Conservation (phyloP, 2,888 invertebrate genomes). For the Ommatoiulus sabulosus region DNA sequence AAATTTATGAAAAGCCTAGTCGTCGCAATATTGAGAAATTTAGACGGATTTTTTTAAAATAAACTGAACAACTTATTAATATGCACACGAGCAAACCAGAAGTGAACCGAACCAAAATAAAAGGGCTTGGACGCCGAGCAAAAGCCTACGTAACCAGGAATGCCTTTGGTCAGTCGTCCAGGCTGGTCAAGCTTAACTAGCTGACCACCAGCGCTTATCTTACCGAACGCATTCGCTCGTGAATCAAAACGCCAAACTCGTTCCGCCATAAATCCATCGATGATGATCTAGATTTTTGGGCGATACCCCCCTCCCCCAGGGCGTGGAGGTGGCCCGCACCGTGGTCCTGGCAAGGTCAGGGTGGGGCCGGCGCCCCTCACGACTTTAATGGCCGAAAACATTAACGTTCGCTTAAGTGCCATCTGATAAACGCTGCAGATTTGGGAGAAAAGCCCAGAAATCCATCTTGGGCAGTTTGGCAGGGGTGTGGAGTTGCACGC, state of each 20-base stretch:
- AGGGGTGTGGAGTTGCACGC: not conserved
- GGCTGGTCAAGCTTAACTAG: not conserved
- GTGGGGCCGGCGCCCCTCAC: constrained; percentile 21
- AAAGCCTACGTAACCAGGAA: no score
- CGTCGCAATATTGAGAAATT: no score
- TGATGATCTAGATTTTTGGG: constrained; percentile 8
- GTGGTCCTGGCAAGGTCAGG: not conserved
- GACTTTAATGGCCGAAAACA: constrained; percentile 34
- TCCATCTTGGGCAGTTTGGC: constrained; percentile 4
- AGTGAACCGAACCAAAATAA: no score
- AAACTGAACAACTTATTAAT: no score
- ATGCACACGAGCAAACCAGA: no score
- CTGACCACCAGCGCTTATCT: not conserved
- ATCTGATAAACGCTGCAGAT: not conserved
- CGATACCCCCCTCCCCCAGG: not conserved
- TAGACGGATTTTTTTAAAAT: no score
- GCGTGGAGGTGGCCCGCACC: not conserved
- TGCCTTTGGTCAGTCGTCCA: no score
- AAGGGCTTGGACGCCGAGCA: no score
- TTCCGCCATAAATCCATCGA: constrained; percentile 14
- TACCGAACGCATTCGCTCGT: not conserved
- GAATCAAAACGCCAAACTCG: constrained; percentile 10
- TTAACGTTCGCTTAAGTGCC: constrained; percentile 22
- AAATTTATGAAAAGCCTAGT: no score
- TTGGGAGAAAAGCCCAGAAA: not conserved